Evolutionary conservation across 1,140 invertebrate genomes (phyloP).

Genomic region (Pseudachorutes palmiensis): DNA sequence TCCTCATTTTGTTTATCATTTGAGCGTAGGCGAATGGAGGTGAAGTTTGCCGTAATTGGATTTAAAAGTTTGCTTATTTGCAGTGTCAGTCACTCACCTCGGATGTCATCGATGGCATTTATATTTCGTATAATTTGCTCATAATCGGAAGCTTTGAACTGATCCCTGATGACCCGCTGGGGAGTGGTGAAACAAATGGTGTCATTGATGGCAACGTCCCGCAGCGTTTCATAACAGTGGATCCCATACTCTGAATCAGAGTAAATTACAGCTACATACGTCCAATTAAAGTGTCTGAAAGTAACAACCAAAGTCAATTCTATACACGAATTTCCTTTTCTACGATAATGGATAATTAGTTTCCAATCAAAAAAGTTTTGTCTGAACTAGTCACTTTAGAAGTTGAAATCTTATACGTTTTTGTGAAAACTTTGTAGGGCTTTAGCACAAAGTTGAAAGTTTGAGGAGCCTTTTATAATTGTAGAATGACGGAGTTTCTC

Average conservation of each 20-base stretch:
- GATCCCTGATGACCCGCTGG: constrained; percentile 44
- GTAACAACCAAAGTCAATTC: not conserved
- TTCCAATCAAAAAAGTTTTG: no score
- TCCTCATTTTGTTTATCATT: no score
- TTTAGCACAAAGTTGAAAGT: no score
- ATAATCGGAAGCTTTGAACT: constrained; percentile 45
- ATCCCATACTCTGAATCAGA: constrained; percentile 51
- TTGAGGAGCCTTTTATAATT: no score
- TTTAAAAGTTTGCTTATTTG: no score
- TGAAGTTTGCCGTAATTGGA: no score
- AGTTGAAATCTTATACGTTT: no score
- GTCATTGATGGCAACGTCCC: constrained; percentile 45
- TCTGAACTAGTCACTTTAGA: no score
- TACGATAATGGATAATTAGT: no score
- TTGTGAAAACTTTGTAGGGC: no score
- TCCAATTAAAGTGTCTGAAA: constrained; percentile 49
- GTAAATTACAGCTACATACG: constrained; percentile 53
- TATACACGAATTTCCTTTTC: not conserved
- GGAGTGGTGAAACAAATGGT: constrained; percentile 49
- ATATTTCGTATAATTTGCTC: constrained; percentile 45
- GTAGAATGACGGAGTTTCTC: not conserved
- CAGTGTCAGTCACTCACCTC: constrained; percentile 21
- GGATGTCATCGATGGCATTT: constrained; percentile 39
- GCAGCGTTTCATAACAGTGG: constrained; percentile 50
- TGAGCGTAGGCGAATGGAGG: no score